These are phyloP conservation scores for Gobio gobio DNA, from an alignment of 2,113 vertebrate species.

Conservation along the genomic window DNA sequence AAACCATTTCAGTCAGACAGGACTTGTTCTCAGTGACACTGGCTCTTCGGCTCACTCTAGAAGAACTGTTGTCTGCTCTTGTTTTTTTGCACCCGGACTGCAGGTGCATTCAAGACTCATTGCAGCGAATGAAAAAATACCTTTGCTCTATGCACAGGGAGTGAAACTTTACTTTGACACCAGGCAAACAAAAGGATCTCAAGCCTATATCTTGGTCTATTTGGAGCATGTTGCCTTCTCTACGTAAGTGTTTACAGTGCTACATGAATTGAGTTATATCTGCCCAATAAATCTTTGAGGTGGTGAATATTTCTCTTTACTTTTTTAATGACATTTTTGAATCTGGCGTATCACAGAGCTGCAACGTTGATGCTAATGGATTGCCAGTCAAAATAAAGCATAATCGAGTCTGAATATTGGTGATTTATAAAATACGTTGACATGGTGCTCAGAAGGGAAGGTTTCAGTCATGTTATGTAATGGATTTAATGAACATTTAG, in stretches of 20 bases:
- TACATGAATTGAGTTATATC: conserved; percentile 29
- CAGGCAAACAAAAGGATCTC: conserved; percentile 13
- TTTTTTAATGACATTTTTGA: neutral
- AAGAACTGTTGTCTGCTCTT: neutral
- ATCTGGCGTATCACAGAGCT: neutral
- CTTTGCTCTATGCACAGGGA: conserved; percentile 23
- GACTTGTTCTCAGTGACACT: neutral
- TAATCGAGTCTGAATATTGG: neutral
- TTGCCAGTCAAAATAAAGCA: neutral
- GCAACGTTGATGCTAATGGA: too few species aligned
- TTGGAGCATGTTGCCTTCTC: conserved; percentile 43
- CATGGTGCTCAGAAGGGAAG: neutral
- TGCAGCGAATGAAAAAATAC: neutral
- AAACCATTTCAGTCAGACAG: neutral
- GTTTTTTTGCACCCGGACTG: neutral
- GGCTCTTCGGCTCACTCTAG: neutral
- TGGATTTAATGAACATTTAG: conserved; percentile 15
- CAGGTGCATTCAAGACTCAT: neutral
- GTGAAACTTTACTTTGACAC: conserved; percentile 3
- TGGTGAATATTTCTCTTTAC: conserved; percentile 19
- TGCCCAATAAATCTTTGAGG: conserved; percentile 40
- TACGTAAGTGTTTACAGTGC: conserved; percentile 36
- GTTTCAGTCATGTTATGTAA: neutral
- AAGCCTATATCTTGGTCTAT: conserved; percentile 33
- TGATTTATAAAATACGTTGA: neutral